Conservation (phyloP, 2,888 invertebrate genomes). For the Automeris io region DNA sequence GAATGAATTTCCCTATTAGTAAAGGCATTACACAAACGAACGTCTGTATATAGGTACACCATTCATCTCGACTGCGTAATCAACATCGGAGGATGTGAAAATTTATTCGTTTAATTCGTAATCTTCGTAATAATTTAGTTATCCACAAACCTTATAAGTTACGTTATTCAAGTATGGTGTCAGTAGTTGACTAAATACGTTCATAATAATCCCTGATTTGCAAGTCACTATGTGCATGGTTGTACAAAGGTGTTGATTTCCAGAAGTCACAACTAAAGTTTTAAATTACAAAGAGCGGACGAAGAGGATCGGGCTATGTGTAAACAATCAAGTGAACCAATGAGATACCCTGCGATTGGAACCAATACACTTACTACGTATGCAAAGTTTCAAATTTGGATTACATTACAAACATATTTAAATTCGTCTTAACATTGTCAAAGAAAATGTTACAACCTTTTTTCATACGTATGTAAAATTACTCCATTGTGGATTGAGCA, state of each 20-base stretch:
- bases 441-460: slow-evolving; percentile 14
- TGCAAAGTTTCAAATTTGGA: slow-evolving; percentile 20
- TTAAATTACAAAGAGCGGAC: slow-evolving; percentile 37
- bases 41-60: slow-evolving; percentile 35
- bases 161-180: no score
- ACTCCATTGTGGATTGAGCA: slow-evolving; percentile 3
- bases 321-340: slow-evolving; percentile 32
- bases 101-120: not conserved
- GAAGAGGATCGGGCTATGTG: slow-evolving; percentile 22
- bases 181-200: no score
- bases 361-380: slow-evolving; percentile 30
- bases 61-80: slow-evolving; percentile 41
- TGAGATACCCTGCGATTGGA: slow-evolving; percentile 34
- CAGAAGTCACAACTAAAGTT: slow-evolving; percentile 29
- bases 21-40: slow-evolving; percentile 47
- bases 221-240: no score
- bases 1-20: slow-evolving; percentile 55
- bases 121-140: not conserved
- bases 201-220: no score
- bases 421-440: slow-evolving; percentile 17
- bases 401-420: slow-evolving; percentile 19
- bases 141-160: no score
- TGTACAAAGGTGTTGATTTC: slow-evolving; percentile 31
- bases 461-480: slow-evolving; percentile 18
- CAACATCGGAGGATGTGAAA: slow-evolving; percentile 1